Base-by-base conservation (phyloP, 1,140 invertebrate species). In the Drosophila eugracilis region DNA sequence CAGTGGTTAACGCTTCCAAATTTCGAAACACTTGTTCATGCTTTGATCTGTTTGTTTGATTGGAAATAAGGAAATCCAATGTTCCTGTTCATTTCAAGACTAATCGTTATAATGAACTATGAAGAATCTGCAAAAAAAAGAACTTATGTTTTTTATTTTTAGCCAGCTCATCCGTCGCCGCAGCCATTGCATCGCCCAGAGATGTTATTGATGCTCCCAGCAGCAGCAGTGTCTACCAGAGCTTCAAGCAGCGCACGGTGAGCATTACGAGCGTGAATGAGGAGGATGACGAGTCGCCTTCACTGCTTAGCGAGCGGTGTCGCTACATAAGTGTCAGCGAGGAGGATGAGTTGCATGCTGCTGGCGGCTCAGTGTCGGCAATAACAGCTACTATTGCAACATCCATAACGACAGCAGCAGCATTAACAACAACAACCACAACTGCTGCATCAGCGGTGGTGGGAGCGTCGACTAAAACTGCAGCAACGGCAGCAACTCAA, bases 261-360 rank as follows among this genome's bases (percentile, higher is more conserved):
- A 91, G 90, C 74, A 77, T 90, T 48, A 85, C 63, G 24, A 90
- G 89, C 65, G 83, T 91, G 10, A 86, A 90, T 26, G 90, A 91
- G 69, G 89, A 91, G 58, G 84, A 91, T 28, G 90, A 91, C 22
- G 83, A 90, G 49, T 78, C 86, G 6, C 53, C 80, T 1, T 90
- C 84, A 14, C 42, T 90, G 57, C 41, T 89, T 0, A 79, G 78
- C 47, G 90, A 91, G 15, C 90, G 89, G 30, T 90, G 83, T 70
- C 90, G 78, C 48, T 91, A 89, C 44, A 77, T 83, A 34, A 91
- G 90, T 50, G 75, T 91, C 21, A 89, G 86, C 37, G 88, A 91
- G 58, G 89, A 91, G 59, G 89, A 91, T 55, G 88, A 89, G 65
- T 60, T 86, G 78, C 55, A 77, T 52, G 75, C 58, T 60, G 72